Evolutionary conservation across 2,113 vertebrate species (phyloP).

Genomic region (Syngnathus floridae): DNA sequence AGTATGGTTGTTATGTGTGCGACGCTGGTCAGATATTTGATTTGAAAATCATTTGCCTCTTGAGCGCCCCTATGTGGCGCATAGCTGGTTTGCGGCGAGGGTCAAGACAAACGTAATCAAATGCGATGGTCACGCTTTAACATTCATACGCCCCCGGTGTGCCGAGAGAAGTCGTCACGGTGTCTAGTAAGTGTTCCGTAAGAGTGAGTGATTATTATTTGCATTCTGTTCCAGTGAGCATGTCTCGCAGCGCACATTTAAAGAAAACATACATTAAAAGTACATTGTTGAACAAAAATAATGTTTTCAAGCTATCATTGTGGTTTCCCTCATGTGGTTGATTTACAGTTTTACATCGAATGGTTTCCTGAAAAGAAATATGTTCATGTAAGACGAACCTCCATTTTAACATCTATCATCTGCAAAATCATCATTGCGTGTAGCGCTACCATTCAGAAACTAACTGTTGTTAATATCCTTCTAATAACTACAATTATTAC

Average conservation of each 20-base stretch:
- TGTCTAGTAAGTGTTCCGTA: neutral
- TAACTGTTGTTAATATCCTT: neutral
- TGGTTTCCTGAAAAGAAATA: constrained; percentile 3
- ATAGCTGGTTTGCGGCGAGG: neutral
- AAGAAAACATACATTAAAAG: constrained; percentile 6
- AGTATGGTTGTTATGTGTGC: neutral
- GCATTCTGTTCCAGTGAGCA: neutral
- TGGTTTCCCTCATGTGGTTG: neutral
- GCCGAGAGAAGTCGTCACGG: neutral
- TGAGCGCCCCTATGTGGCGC: neutral
- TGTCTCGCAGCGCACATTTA: neutral
- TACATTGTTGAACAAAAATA: neutral
- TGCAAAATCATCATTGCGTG: neutral
- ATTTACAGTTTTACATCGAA: neutral
- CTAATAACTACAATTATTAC: neutral
- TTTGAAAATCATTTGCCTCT: neutral
- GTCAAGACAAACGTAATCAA: neutral
- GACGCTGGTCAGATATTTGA: neutral
- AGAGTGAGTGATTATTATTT: neutral
- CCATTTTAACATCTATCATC: neutral
- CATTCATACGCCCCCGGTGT: neutral
- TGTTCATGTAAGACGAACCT: neutral
- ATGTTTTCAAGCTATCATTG: neutral
- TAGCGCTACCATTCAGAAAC: neutral
- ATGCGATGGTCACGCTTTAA: neutral